Conservation (phyloP, 2,113 vertebrate genomes). For the Chloropsis hardwickii region DNA sequence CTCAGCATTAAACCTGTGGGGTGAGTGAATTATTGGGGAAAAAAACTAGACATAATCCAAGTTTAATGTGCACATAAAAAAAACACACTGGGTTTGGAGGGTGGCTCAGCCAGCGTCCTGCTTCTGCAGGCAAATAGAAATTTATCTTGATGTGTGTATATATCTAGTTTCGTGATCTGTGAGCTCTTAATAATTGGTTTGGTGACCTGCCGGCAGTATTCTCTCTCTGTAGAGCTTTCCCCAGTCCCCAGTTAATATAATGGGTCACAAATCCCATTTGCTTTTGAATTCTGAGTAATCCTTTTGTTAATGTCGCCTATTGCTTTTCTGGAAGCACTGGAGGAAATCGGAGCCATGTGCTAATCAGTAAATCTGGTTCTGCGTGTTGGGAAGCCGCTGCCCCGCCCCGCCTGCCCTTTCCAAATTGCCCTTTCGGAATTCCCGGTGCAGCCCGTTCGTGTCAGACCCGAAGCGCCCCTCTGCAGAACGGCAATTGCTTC, state of each 20-base stretch:
- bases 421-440: not conserved
- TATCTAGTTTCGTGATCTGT: conserved; percentile 53
- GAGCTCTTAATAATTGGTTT: conserved; percentile 64
- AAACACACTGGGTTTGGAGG: not conserved
- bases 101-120: not conserved
- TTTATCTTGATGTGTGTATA: conserved; percentile 27
- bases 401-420: not conserved
- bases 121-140: conserved; percentile 47
- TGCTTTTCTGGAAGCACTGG: not conserved
- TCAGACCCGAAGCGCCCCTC: not conserved
- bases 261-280: conserved; percentile 40
- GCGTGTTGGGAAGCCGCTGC: not conserved
- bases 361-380: not conserved
- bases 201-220: conserved; percentile 24
- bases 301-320: not conserved
- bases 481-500: not conserved
- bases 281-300: conserved; percentile 42
- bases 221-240: conserved; percentile 17
- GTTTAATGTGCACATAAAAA: conserved; percentile 20
- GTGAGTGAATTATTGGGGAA: conserved; percentile 4
- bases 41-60: conserved; percentile 25
- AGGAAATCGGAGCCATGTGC: not conserved
- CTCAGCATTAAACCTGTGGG: conserved; percentile 6
- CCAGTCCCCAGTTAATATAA: conserved; percentile 42
- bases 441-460: not conserved